These are phyloP conservation scores for Sacculina carcini DNA, from an alignment of 2,888 invertebrate genomes.

Conservation along the genomic window DNA sequence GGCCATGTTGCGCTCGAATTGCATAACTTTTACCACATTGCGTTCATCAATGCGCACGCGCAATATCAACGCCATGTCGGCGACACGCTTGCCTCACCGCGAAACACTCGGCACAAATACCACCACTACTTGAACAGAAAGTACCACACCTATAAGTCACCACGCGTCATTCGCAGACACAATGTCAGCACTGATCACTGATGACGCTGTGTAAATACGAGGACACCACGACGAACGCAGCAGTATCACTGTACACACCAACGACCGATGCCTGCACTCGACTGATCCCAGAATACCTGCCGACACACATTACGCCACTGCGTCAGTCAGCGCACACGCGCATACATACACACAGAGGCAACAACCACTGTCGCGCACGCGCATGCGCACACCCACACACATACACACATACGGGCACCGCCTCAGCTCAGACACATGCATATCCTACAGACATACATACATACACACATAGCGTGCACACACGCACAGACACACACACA, in stretches of 20 bases:
- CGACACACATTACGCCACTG: neutral
- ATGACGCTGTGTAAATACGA: neutral
- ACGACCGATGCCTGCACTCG: neutral
- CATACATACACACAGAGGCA: neutral
- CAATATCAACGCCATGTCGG: constrained; percentile 33
- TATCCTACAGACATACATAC: neutral
- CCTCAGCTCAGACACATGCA: neutral
- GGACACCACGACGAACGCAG: neutral
- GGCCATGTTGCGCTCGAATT: constrained; percentile 82
- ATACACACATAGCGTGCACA: neutral
- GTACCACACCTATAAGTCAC: too few species aligned
- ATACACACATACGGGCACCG: neutral
- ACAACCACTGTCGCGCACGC: neutral
- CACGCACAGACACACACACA: neutral
- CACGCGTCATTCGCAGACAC: too few species aligned
- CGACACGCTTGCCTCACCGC: neutral
- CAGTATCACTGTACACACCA: neutral
- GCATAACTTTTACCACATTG: constrained; percentile 86
- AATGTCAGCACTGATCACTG: too few species aligned
- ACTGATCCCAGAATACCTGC: neutral
- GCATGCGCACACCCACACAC: neutral
- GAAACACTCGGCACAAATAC: neutral
- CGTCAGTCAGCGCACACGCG: neutral
- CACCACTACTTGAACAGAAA: neutral
- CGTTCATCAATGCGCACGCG: constrained; percentile 62